Conservation (phyloP, 2,113 vertebrate species). For the Daboia siamensis region DNA sequence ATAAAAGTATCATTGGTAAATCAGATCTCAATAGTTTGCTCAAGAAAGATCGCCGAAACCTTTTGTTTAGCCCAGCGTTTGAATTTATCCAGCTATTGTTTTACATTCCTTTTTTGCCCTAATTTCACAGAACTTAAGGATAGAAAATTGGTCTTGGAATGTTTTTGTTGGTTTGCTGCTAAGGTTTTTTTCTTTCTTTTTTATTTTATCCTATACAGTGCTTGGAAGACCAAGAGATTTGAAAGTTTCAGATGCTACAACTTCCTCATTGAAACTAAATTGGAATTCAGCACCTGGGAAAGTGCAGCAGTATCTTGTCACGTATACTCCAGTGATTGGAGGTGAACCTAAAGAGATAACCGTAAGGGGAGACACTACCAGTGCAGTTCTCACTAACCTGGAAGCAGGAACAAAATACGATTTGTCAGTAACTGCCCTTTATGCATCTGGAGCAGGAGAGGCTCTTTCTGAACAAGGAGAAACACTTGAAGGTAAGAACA, state of each 20-base stretch:
- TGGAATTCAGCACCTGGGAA: constrained; percentile 89
- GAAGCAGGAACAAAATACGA: constrained; percentile 83
- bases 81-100: background rate
- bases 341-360: constrained; percentile 85
- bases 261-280: constrained; percentile 85
- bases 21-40: background rate
- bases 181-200: constrained; percentile 15
- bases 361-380: constrained; percentile 78
- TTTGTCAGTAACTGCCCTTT: constrained; percentile 86
- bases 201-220: constrained; percentile 66
- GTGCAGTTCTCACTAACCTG: constrained; percentile 78
- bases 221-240: constrained; percentile 87
- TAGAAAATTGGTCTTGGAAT: background rate
- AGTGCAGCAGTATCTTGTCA: constrained; percentile 85
- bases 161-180: constrained; percentile 16
- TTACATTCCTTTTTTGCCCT: background rate
- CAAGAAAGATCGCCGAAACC: background rate
- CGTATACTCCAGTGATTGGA: constrained; percentile 79
- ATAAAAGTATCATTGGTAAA: background rate
- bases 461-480: constrained; percentile 86
- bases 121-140: background rate
- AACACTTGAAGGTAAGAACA: constrained; percentile 89
- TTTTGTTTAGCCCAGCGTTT: background rate
- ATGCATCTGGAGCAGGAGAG: constrained; percentile 85
- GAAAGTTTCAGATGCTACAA: constrained; percentile 84